Evolutionary conservation across 2,797 vertebrate species (phyloP).

Genomic region (Chaetophractus vellerosus): DNA sequence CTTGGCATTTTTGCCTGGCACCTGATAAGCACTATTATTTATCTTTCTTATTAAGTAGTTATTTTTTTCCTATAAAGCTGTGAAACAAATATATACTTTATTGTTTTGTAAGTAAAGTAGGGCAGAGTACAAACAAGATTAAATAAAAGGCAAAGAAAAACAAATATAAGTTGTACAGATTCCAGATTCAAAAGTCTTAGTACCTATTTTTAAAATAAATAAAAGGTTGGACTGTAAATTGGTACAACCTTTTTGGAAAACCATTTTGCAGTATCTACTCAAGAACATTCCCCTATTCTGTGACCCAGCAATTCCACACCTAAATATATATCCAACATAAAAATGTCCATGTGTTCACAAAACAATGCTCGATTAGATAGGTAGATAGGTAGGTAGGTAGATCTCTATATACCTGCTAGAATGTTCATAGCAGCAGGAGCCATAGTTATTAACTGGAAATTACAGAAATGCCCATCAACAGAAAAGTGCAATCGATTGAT

Average conservation of each 20-base stretch:
- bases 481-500: background rate
- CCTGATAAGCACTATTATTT: background rate
- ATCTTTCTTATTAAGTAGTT: conserved; percentile 16
- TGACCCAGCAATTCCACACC: background rate
- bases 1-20: conserved; percentile 18
- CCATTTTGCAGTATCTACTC: background rate
- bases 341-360: background rate
- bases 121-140: background rate
- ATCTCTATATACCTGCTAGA: background rate
- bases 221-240: background rate
- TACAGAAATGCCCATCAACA: background rate
- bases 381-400: background rate
- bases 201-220: conserved; percentile 39
- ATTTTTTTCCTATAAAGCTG: background rate
- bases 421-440: background rate
- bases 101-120: background rate
- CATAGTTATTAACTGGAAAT: background rate
- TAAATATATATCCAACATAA: background rate
- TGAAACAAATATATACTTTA: background rate
- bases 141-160: conserved; percentile 39
- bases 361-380: background rate
- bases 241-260: conserved; percentile 3
- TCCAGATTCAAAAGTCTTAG: background rate
- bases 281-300: background rate
- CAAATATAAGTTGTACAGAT: background rate